Evolutionary conservation across 2,888 invertebrate species (phyloP).

Genomic region (Philonicus albiceps): DNA sequence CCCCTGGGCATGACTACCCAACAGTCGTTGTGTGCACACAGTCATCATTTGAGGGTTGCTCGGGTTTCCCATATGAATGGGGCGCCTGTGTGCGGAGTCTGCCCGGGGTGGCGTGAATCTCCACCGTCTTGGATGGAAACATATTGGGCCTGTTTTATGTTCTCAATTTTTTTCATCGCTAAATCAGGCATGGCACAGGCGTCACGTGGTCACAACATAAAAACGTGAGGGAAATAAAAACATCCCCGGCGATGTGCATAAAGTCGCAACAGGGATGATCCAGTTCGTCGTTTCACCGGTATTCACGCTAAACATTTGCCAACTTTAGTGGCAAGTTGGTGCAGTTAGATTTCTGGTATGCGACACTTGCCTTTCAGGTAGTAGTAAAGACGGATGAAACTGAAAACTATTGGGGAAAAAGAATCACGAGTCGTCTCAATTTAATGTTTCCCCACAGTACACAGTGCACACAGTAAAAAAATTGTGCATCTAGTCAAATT

Average conservation of each 20-base stretch:
- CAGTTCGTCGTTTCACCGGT: neutral
- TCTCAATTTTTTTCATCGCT: conserved; percentile 49
- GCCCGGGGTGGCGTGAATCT: neutral
- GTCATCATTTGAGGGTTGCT: neutral
- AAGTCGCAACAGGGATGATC: conserved; percentile 10
- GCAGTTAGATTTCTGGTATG: neutral
- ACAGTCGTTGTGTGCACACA: neutral
- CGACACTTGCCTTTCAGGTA: neutral
- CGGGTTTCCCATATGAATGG: neutral
- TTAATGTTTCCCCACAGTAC: too few relatives aligned
- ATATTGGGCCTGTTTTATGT: conserved; percentile 49
- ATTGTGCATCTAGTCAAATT: too few relatives aligned
- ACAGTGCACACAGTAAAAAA: too few relatives aligned
- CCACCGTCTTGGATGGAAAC: conserved; percentile 47
- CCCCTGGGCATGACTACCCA: neutral
- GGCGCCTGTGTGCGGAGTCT: neutral
- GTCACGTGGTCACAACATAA: conserved; percentile 64
- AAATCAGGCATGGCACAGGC: conserved; percentile 53
- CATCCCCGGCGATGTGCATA: conserved; percentile 21
- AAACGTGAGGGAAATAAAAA: conserved; percentile 61
- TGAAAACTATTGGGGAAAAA: neutral
- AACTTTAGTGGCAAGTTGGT: neutral
- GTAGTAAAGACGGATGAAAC: neutral
- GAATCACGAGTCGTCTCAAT: too few relatives aligned
- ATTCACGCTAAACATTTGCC: neutral